These are phyloP conservation scores for Netelia fuscicornis DNA, from an alignment of 2,888 invertebrate genomes.

Conservation along the genomic window DNA sequence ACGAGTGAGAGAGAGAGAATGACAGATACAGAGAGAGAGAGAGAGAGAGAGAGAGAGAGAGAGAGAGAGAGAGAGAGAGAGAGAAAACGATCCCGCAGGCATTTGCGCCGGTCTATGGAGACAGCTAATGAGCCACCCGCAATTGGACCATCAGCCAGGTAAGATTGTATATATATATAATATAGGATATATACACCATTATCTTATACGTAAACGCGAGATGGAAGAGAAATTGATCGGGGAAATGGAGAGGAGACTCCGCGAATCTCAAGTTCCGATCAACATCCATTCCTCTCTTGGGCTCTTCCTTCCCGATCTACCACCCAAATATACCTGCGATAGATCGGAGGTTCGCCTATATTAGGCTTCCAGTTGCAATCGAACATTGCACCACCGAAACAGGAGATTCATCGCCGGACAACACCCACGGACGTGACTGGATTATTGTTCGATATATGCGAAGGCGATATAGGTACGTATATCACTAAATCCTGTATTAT, in stretches of 20 bases:
- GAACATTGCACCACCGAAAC: slow-evolving; percentile 22
- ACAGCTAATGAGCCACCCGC: slow-evolving; percentile 79
- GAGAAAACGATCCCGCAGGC: slow-evolving; percentile 40
- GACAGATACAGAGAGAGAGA: background rate
- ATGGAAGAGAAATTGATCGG: slow-evolving; percentile 63
- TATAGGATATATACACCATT: background rate
- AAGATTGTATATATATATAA: slow-evolving; percentile 14
- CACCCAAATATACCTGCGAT: slow-evolving; percentile 24
- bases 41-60: background rate
- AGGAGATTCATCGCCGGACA: slow-evolving; percentile 50
- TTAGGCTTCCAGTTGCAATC: slow-evolving; percentile 49
- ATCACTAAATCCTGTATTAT: slow-evolving; percentile 27
- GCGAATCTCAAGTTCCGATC: slow-evolving; percentile 66
- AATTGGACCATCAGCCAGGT: slow-evolving; percentile 72
- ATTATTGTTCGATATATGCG: slow-evolving; percentile 51
- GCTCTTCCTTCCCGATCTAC: slow-evolving; percentile 18
- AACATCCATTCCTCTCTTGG: slow-evolving; percentile 28
- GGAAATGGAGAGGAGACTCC: slow-evolving; percentile 58
- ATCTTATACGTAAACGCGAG: slow-evolving; percentile 31
- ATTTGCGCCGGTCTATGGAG: slow-evolving; percentile 63
- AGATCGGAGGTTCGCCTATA: slow-evolving; percentile 36
- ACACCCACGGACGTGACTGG: slow-evolving; percentile 34
- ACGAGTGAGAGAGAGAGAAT: background rate
- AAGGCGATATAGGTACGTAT: slow-evolving; percentile 2
- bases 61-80: slow-evolving; percentile 2